Percentiles rank a stretch among this genome's conserved stretches.
These are phyloP conservation scores for Epizoanthus fatuus DNA, from an alignment of 92 coral and sea anemone species.

Conservation along the genomic window DNA sequence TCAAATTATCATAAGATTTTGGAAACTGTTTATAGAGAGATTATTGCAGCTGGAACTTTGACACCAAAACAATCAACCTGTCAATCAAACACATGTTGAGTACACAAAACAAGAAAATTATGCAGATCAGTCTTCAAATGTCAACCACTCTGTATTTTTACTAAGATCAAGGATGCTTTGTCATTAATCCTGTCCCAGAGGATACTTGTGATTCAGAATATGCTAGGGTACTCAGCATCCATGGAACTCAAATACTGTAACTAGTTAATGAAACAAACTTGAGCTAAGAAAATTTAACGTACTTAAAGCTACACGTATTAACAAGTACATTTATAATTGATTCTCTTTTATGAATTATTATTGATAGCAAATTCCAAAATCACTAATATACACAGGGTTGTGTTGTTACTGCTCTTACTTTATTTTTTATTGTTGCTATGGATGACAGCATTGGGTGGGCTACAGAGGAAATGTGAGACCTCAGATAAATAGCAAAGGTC, in stretches of 20 bases:
- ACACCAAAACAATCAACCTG: slow-evolving; percentile 21
- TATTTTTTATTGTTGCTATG: too few relatives aligned
- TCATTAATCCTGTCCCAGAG: slow-evolving; percentile 2
- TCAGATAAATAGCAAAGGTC: too few relatives aligned
- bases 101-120: slow-evolving; percentile 37
- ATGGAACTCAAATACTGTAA: neutral
- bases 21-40: slow-evolving; percentile 33
- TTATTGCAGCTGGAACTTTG: slow-evolving; percentile 12
- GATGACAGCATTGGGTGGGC: too few relatives aligned
- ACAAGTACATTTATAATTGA: too few relatives aligned
- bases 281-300: too few relatives aligned
- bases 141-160: slow-evolving; percentile 1
- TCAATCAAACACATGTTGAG: slow-evolving; percentile 29
- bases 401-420: too few relatives aligned
- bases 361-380: too few relatives aligned
- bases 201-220: neutral
- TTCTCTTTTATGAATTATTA: too few relatives aligned
- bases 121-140: slow-evolving; percentile 21
- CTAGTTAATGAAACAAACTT: neutral
- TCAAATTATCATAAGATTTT: slow-evolving; percentile 40
- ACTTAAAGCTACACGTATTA: too few relatives aligned
- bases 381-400: too few relatives aligned
- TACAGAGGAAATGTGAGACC: too few relatives aligned
- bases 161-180: slow-evolving; percentile 16
- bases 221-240: neutral